These are phyloP conservation scores for Acanthaster planci DNA, from an alignment of 35 echinoderm and acorn worm species.

Conservation along the genomic window DNA sequence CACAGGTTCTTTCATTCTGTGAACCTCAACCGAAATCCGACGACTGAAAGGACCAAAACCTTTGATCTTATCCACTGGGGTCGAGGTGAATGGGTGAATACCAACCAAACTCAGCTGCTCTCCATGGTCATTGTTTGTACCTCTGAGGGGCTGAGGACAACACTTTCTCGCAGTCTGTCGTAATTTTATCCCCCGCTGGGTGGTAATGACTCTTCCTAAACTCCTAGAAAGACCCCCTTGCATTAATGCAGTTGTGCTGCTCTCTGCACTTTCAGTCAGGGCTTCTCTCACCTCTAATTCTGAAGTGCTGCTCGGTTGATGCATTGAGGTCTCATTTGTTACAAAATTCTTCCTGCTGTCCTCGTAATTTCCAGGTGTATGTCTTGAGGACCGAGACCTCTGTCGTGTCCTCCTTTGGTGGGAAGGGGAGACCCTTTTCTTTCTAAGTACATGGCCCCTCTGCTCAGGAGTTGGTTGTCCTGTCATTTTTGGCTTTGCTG, in stretches of 20 bases:
- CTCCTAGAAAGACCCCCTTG: background rate
- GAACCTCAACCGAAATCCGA: background rate
- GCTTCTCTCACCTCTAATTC: background rate
- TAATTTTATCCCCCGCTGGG: background rate
- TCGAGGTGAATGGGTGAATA: background rate
- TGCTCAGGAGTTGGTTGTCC: background rate
- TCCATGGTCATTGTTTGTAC: background rate
- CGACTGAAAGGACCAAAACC: background rate
- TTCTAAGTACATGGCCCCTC: background rate
- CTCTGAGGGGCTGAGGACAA: background rate
- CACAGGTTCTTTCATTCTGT: background rate
- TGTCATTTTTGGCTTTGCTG: background rate
- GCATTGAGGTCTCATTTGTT: background rate
- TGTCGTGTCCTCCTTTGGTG: slow-evolving; percentile 3
- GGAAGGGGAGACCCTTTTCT: background rate
- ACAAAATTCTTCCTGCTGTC: background rate
- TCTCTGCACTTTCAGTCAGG: background rate
- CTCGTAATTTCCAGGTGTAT: background rate
- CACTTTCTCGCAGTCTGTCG: background rate
- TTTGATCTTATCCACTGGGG: background rate
- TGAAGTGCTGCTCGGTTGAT: background rate
- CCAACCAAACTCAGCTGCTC: background rate
- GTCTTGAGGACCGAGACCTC: background rate
- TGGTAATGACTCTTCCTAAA: background rate
- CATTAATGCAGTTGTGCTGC: background rate